These are phyloP conservation scores for Drosophila mimetica DNA, from an alignment of 2,888 invertebrate genomes.

Conservation along the genomic window DNA sequence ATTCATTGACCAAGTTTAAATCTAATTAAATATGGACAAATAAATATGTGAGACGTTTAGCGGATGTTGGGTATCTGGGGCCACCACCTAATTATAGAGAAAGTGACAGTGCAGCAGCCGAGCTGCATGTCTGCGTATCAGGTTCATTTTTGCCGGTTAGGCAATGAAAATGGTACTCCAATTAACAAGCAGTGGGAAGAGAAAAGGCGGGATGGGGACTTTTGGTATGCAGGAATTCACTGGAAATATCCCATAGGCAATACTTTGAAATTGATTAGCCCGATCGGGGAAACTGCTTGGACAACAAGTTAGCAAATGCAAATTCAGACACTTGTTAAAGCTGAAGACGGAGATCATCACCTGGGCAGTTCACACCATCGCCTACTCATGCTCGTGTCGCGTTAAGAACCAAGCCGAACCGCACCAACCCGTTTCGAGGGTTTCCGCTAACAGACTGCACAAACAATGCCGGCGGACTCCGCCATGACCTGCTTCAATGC, in stretches of 20 bases:
- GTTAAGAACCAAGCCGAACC: slow-evolving; percentile 11
- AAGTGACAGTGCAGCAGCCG: slow-evolving; percentile 55
- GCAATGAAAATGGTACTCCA: no score
- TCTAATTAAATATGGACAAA: slow-evolving; percentile 56
- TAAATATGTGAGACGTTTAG: slow-evolving; percentile 41
- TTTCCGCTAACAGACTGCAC: slow-evolving; percentile 48
- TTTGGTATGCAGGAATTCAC: slow-evolving; percentile 8
- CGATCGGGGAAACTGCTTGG: slow-evolving; percentile 40
- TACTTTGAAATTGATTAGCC: slow-evolving; percentile 27
- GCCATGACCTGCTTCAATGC: slow-evolving; percentile 74
- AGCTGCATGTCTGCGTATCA: slow-evolving; percentile 4
- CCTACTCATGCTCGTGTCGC: slow-evolving; percentile 58
- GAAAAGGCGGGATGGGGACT: slow-evolving; percentile 27
- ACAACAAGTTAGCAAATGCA: slow-evolving; percentile 33
- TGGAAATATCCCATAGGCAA: slow-evolving; percentile 21
- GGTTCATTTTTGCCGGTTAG: no score
- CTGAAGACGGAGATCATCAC: slow-evolving; percentile 2
- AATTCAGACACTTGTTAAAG: no score
- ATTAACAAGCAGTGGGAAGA: slow-evolving; percentile 11
- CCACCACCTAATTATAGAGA: slow-evolving; percentile 70
- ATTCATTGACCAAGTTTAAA: slow-evolving; percentile 1
- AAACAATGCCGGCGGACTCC: slow-evolving; percentile 46
- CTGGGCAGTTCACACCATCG: slow-evolving; percentile 43
- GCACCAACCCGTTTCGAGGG: slow-evolving; percentile 7
- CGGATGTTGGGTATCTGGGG: slow-evolving; percentile 50